Conservation (phyloP, 2,113 vertebrate species). For the Pterocles burchelli region DNA sequence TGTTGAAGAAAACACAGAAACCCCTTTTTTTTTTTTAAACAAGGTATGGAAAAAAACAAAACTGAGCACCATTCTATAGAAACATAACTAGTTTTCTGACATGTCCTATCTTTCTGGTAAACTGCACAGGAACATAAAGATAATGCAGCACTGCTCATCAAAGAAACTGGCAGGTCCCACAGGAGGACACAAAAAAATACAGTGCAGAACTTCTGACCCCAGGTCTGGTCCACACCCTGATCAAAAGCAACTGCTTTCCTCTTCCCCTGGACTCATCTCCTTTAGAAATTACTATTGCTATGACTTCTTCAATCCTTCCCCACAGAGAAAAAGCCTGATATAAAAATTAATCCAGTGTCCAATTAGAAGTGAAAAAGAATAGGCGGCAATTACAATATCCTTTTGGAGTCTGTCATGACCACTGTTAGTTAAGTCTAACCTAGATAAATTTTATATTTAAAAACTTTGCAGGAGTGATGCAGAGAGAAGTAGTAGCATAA, state of each 20-base stretch:
- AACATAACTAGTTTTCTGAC: not conserved
- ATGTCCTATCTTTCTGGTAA: not conserved
- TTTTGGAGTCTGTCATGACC: not conserved
- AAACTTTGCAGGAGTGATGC: not conserved
- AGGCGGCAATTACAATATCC: not conserved
- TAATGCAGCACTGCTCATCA: not conserved
- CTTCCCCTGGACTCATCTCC: not conserved
- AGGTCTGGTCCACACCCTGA: not conserved
- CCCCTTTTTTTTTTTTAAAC: not conserved
- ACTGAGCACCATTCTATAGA: not conserved
- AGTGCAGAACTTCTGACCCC: not conserved
- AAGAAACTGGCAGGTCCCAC: not conserved
- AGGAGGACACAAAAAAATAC: not conserved
- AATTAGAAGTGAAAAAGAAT: not conserved
- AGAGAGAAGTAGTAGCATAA: not conserved
- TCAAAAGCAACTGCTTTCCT: not conserved
- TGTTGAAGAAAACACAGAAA: not conserved
- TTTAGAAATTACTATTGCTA: not conserved
- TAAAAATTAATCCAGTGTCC: not conserved
- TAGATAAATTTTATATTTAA: not conserved
- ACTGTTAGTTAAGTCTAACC: not conserved
- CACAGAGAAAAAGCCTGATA: not conserved
- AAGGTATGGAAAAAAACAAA: not conserved
- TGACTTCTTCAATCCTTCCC: not conserved
- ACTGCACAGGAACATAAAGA: not conserved